Evolutionary conservation across 2,888 invertebrate species (phyloP).

Genomic region (Drepanosiphum platanoidis): DNA sequence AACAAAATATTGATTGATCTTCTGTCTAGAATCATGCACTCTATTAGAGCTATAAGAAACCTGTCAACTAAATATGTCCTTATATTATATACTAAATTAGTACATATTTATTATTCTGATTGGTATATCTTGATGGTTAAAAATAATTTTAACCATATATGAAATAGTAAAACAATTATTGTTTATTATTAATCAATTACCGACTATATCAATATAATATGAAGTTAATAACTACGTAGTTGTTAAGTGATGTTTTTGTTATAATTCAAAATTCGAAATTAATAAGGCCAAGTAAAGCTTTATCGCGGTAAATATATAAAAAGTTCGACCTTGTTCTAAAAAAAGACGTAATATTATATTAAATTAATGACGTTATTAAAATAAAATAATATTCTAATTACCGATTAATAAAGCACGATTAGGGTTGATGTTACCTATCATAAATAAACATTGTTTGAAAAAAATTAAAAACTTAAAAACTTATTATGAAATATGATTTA

Average conservation of each 20-base stretch:
- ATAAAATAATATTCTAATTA: background rate
- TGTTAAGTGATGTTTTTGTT: background rate
- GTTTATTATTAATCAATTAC: background rate
- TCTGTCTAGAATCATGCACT: too few species aligned
- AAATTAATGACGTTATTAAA: constrained; percentile 1
- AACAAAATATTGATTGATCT: too few species aligned
- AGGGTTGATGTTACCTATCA: constrained; percentile 2
- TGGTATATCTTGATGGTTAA: too few species aligned
- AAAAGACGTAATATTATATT: constrained; percentile 17
- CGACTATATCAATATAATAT: too few species aligned
- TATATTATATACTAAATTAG: too few species aligned
- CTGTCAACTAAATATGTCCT: too few species aligned
- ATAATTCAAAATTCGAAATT: constrained; percentile 3
- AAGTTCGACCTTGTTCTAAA: constrained; percentile 35
- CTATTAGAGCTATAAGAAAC: too few species aligned
- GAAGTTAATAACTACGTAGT: background rate
- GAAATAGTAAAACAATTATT: background rate
- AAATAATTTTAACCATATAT: too few species aligned
- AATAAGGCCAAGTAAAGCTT: constrained; percentile 23
- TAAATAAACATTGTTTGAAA: background rate
- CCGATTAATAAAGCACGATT: background rate
- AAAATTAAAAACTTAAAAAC: background rate
- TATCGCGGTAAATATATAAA: constrained; percentile 8
- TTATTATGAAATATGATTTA: background rate
- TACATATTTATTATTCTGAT: too few species aligned